Evolutionary conservation across 2,797 vertebrate genomes (phyloP).

Genomic region (Spinus pinus): DNA sequence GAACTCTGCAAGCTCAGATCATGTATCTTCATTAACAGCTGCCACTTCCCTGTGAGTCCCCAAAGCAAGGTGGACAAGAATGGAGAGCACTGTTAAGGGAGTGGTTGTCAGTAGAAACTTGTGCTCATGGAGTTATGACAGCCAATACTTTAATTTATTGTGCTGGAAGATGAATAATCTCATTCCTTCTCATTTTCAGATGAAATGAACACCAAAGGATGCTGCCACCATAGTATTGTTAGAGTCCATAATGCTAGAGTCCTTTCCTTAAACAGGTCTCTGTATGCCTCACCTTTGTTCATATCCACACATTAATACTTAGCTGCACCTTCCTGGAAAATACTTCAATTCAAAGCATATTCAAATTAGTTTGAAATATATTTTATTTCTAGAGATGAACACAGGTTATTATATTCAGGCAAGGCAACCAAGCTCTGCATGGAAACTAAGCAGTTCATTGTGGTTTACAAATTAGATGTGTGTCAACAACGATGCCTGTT

Average conservation of each 20-base stretch:
- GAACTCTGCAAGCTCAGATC: background rate
- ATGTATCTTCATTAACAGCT: background rate
- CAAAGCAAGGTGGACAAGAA: background rate
- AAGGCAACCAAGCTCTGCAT: background rate
- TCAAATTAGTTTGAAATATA: background rate
- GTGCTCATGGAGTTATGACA: background rate
- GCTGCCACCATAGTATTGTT: accelerated
- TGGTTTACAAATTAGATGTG: background rate
- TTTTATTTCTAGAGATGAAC: background rate
- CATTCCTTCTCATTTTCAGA: background rate
- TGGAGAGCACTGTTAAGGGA: background rate
- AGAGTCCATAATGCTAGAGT: background rate
- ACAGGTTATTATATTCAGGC: background rate
- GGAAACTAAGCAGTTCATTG: background rate
- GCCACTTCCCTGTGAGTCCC: background rate
- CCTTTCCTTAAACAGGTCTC: background rate
- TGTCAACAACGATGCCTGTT: background rate
- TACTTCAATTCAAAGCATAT: background rate
- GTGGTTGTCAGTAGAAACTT: background rate
- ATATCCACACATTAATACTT: background rate
- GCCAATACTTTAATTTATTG: background rate
- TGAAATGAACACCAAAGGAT: background rate
- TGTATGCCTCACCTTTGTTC: background rate
- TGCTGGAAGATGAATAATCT: background rate
- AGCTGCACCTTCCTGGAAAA: background rate